These are phyloP conservation scores for Anastatus disparis DNA, from an alignment of 1,140 invertebrate species.

Conservation along the genomic window DNA sequence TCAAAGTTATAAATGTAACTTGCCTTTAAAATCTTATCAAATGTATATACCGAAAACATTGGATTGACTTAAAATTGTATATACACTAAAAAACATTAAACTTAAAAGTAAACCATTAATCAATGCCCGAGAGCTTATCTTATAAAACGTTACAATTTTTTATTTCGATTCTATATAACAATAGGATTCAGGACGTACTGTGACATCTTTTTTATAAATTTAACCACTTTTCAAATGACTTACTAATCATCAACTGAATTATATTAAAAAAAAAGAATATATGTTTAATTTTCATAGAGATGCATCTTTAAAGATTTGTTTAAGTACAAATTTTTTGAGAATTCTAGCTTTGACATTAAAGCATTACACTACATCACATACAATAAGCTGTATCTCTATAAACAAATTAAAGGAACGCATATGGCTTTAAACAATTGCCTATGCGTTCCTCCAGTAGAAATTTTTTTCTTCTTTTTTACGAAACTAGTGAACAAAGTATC, in stretches of 20 bases:
- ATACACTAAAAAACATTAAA: constrained; percentile 18
- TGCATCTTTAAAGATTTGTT: background rate
- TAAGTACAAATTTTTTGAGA: constrained; percentile 1
- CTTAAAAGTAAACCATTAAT: constrained; percentile 8
- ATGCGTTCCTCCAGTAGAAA: background rate
- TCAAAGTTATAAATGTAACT: too few species aligned
- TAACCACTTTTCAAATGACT: constrained; percentile 10
- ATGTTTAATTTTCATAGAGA: constrained; percentile 34
- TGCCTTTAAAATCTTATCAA: too few species aligned
- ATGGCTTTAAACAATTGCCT: too few species aligned
- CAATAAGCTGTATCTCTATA: background rate
- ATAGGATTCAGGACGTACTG: background rate
- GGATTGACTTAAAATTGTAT: constrained; percentile 12
- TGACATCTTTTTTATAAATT: constrained; percentile 8
- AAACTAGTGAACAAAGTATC: constrained; percentile 7
- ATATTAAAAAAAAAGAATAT: too few species aligned
- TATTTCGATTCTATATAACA: background rate
- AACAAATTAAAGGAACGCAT: background rate
- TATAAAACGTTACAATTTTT: constrained; percentile 11
- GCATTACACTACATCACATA: background rate
- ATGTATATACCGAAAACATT: too few species aligned
- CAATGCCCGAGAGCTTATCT: constrained; percentile 19
- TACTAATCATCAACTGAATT: too few species aligned
- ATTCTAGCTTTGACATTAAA: background rate
- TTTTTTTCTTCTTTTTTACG: background rate